A percentile compares a stretch with the other conserved stretches of the same genome.
Conservation (phyloP, 2,113 vertebrate species). For the Scortum barcoo region DNA sequence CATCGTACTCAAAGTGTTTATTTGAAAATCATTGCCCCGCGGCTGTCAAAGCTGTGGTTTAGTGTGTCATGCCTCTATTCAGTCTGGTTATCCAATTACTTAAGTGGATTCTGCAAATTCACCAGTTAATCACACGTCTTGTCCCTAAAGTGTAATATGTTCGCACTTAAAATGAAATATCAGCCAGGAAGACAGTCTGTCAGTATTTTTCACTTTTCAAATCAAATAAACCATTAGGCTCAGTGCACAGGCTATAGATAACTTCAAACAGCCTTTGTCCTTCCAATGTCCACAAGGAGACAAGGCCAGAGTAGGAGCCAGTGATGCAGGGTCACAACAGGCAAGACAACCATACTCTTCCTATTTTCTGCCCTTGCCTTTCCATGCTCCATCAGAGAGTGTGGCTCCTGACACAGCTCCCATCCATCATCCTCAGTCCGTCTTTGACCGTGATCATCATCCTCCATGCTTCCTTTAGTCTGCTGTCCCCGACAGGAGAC, state of each 20-base stretch:
- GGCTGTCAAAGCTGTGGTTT: slow-evolving; percentile 42
- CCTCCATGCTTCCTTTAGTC: slow-evolving; percentile 44
- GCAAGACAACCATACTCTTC: slow-evolving; percentile 38
- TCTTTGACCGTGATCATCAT: slow-evolving; percentile 54
- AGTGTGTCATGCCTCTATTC: slow-evolving; percentile 16
- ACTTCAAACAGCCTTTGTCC: slow-evolving; percentile 52
- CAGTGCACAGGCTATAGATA: slow-evolving; percentile 32
- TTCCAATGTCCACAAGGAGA: slow-evolving; percentile 58
- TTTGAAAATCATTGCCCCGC: slow-evolving; percentile 35
- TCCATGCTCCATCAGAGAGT: slow-evolving; percentile 58
- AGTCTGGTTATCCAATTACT: slow-evolving; percentile 50
- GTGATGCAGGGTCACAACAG: slow-evolving; percentile 46
- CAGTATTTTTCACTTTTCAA: slow-evolving; percentile 55
- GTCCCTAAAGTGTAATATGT: slow-evolving; percentile 36
- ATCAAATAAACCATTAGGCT: slow-evolving; percentile 49
- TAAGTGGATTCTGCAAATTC: slow-evolving; percentile 46
- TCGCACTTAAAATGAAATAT: slow-evolving; percentile 35
- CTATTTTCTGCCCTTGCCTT: slow-evolving; percentile 65
- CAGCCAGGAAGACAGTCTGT: slow-evolving; percentile 23
- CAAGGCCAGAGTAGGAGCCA: slow-evolving; percentile 23
- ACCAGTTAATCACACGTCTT: slow-evolving; percentile 29
- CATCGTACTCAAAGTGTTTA: slow-evolving; percentile 38
- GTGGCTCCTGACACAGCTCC: slow-evolving; percentile 40
- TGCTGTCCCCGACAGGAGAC: slow-evolving; percentile 20
- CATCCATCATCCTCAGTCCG: slow-evolving; percentile 72